A percentile compares a stretch with the other conserved stretches of the same genome.
Evolutionary conservation across 2,797 vertebrate genomes (phyloP).

Genomic region (Pangasius macronema): DNA sequence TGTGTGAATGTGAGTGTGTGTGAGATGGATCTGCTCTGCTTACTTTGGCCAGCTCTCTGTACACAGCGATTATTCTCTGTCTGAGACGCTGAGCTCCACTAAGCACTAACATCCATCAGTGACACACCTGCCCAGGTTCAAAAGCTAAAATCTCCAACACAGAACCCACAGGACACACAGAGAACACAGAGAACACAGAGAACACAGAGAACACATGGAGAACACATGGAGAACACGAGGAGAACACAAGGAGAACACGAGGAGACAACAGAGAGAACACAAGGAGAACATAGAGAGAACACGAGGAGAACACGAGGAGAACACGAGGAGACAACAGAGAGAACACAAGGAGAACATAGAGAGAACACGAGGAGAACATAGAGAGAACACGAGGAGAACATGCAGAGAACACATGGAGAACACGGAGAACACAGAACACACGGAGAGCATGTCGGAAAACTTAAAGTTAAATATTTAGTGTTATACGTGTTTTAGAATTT

Average conservation of each 20-base stretch:
- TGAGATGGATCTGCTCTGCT: conserved; percentile 70
- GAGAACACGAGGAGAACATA: too few relatives aligned
- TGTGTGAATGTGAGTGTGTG: conserved; percentile 67
- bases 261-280: background rate
- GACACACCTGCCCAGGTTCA: conserved; percentile 71
- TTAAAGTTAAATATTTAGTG: too few relatives aligned
- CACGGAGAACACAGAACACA: background rate
- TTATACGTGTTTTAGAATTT: background rate
- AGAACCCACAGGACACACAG: conserved; percentile 27
- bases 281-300: conserved; percentile 11
- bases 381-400: too few relatives aligned
- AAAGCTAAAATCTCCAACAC: conserved; percentile 49
- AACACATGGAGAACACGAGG: background rate
- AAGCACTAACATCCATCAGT: conserved; percentile 81
- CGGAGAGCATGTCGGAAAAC: background rate
- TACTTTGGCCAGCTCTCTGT: conserved; percentile 70
- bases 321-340: conserved; percentile 19
- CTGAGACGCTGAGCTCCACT: conserved; percentile 74
- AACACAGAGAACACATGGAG: background rate
- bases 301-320: background rate
- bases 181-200: background rate
- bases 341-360: background rate
- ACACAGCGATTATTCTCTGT: conserved; percentile 79
- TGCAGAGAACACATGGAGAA: background rate
- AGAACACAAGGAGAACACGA: too few relatives aligned